These are phyloP conservation scores for Steinernema feltiae DNA, from an alignment of 1,140 invertebrate genomes.

Conservation along the genomic window DNA sequence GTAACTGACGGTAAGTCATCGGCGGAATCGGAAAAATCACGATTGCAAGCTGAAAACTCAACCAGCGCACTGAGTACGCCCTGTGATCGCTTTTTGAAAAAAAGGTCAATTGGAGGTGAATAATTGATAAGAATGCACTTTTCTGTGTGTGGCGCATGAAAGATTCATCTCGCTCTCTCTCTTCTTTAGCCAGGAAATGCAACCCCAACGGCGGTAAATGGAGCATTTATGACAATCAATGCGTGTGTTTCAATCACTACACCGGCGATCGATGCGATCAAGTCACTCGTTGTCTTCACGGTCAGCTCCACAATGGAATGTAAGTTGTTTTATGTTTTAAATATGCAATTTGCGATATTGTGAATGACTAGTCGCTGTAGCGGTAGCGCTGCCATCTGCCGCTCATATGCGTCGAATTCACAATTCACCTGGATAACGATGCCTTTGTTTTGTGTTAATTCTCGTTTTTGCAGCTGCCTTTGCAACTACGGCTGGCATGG, in stretches of 20 bases:
- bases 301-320: background rate
- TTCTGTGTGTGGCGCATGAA: too few species aligned
- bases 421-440: too few species aligned
- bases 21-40: background rate
- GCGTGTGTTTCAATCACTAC: background rate
- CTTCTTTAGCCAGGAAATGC: background rate
- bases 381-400: too few species aligned
- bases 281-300: background rate
- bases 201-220: background rate
- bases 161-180: background rate
- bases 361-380: too few species aligned
- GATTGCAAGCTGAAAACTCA: background rate
- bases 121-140: background rate
- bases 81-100: too few species aligned
- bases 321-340: background rate
- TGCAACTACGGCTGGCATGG: conserved; percentile 13
- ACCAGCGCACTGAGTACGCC: too few species aligned
- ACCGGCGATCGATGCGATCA: background rate
- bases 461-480: background rate
- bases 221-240: background rate
- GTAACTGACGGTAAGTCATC: background rate
- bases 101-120: too few species aligned
- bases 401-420: too few species aligned
- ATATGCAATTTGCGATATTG: too few species aligned
- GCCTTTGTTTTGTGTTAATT: too few species aligned